Evolutionary conservation across 1,140 invertebrate genomes (phyloP).

Genomic region (Brachionus manjavacas): DNA sequence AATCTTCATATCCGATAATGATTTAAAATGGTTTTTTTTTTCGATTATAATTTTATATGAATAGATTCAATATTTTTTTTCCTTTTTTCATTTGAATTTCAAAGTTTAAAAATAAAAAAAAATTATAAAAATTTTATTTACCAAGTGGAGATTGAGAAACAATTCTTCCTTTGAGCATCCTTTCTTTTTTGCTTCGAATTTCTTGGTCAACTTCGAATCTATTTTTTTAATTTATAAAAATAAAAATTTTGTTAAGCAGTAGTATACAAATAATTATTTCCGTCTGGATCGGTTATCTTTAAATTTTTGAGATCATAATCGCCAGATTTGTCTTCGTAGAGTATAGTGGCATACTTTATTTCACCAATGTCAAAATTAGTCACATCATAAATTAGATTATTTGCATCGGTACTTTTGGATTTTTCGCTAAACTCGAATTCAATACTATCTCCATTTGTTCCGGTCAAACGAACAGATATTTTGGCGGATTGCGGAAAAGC

Average conservation of each 20-base stretch:
- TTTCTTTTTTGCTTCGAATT: background rate
- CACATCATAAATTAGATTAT: background rate
- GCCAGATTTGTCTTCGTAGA: background rate
- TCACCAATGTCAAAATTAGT: constrained; percentile 11
- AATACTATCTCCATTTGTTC: background rate
- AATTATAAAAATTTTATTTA: background rate
- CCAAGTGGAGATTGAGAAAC: background rate
- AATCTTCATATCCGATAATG: too few species aligned
- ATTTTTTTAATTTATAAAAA: background rate
- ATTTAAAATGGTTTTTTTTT: too few species aligned
- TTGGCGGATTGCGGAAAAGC: background rate
- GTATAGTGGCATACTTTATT: constrained; percentile 3
- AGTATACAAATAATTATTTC: background rate
- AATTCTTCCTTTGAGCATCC: constrained; percentile 9
- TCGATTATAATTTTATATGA: background rate
- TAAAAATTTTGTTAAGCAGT: background rate
- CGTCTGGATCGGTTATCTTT: constrained; percentile 1
- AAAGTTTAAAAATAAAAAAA: too few species aligned
- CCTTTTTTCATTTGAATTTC: background rate
- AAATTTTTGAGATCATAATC: constrained; percentile 18
- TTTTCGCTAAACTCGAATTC: constrained; percentile 11
- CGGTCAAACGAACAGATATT: background rate
- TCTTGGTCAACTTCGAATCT: background rate
- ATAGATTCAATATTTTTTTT: background rate
- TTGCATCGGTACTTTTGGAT: background rate